A percentile compares a stretch with the other conserved stretches of the same genome.
These are phyloP conservation scores for Leucophenga maculata DNA, from an alignment of 2,888 invertebrate genomes.

Conservation along the genomic window DNA sequence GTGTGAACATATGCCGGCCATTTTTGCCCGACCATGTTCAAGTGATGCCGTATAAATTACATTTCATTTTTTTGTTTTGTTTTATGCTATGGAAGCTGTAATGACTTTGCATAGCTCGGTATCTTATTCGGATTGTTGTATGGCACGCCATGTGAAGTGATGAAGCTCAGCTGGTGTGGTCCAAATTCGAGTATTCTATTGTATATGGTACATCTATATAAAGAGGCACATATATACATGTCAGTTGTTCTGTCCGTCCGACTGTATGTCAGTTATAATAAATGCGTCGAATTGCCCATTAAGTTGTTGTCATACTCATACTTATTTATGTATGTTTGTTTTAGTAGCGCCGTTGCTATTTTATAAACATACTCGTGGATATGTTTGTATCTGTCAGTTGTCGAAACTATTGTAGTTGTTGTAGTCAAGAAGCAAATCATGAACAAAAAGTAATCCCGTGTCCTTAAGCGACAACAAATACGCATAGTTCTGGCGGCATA, in stretches of 20 bases:
- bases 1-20: conserved; percentile 8
- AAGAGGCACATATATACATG: not conserved
- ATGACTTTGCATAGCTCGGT: not conserved
- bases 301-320: conserved; percentile 57
- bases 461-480: not conserved
- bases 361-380: not conserved
- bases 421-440: conserved; percentile 6
- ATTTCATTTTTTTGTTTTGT: not conserved
- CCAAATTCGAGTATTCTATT: no score
- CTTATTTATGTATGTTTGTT: not conserved
- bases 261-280: conserved; percentile 59
- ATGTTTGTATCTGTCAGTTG: conserved; percentile 2
- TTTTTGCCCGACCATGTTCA: not conserved
- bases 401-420: not conserved
- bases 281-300: conserved; percentile 64
- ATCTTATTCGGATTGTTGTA: no score
- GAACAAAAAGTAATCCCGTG: conserved; percentile 3
- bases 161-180: no score
- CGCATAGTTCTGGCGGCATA: not conserved
- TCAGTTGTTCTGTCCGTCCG: not conserved
- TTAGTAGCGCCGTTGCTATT: not conserved
- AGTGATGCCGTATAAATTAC: conserved; percentile 1
- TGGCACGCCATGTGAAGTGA: no score
- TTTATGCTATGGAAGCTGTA: not conserved
- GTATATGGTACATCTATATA: no score